Conservation (phyloP, 2,888 invertebrate species). For the Oasisia sp. region DNA sequence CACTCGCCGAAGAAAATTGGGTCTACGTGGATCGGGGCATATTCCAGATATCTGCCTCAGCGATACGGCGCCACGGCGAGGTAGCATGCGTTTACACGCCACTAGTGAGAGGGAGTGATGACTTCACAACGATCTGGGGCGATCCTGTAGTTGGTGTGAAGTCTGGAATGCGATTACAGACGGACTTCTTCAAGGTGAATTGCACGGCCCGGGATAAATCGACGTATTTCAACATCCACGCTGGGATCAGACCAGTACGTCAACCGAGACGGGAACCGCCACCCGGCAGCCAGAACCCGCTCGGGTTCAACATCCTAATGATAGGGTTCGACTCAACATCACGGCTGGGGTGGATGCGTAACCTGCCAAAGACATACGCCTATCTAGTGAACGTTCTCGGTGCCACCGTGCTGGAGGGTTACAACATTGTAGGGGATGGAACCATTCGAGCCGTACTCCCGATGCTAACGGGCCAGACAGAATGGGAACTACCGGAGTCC, state of each 20-base stretch:
- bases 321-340: conserved; percentile 91
- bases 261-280: conserved; percentile 59
- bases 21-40: conserved; percentile 77
- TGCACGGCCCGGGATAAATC: conserved; percentile 51
- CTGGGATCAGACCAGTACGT: conserved; percentile 67
- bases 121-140: conserved; percentile 28
- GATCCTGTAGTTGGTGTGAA: background rate
- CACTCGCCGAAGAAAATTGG: conserved; percentile 75
- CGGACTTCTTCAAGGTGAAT: conserved; percentile 58
- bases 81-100: conserved; percentile 71
- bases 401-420: no score
- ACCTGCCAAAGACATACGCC: conserved; percentile 52
- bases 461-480: no score
- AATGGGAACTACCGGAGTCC: no score
- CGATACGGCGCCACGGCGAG: conserved; percentile 65
- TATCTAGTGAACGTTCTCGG: conserved; percentile 46
- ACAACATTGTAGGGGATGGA: no score
- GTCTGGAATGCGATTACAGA: conserved; percentile 46
- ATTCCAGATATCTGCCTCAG: conserved; percentile 70
- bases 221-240: conserved; percentile 77
- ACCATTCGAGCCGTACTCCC: no score
- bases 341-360: conserved; percentile 69
- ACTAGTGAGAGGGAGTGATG: conserved; percentile 53
- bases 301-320: conserved; percentile 80
- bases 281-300: conserved; percentile 47